Conservation (phyloP, 2,113 vertebrate species). For the Aythya baeri region DNA sequence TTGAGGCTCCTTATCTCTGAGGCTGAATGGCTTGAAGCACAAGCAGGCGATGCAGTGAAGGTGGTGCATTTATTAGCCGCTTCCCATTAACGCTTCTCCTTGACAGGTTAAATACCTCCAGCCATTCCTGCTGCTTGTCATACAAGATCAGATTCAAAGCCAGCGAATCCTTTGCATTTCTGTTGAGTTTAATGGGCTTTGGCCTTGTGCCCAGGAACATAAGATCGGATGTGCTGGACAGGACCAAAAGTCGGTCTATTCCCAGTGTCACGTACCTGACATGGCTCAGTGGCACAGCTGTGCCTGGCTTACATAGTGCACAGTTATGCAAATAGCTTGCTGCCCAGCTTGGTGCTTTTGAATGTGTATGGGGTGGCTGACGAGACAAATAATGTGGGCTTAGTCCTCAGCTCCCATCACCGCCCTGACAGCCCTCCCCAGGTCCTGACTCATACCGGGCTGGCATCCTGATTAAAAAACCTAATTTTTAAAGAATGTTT, state of each 20-base stretch:
- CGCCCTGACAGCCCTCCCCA: not conserved
- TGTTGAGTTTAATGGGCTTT: slow-evolving; percentile 31
- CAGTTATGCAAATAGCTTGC: not conserved
- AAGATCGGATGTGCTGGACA: slow-evolving; percentile 27
- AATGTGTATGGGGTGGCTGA: not conserved
- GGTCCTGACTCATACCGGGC: not conserved
- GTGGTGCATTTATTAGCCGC: not conserved
- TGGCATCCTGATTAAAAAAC: not conserved
- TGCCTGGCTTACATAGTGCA: not conserved
- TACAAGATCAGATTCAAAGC: slow-evolving; percentile 22
- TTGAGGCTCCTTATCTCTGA: not conserved
- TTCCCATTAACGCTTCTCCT: slow-evolving; percentile 4
- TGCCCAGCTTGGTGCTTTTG: not conserved
- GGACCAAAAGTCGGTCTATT: slow-evolving; percentile 41
- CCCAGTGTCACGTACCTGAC: slow-evolving; percentile 1
- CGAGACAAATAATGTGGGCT: not conserved
- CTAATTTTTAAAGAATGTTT: not conserved
- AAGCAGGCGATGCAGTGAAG: not conserved
- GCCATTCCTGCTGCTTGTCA: not conserved
- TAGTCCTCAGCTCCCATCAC: not conserved
- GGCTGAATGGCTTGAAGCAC: not conserved
- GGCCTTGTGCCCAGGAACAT: slow-evolving; percentile 20
- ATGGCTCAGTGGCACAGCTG: not conserved
- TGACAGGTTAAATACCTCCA: slow-evolving; percentile 10
- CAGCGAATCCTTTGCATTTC: slow-evolving; percentile 34